Evolutionary conservation across 1,140 invertebrate species (phyloP).

Genomic region (Elysia chlorotica): DNA sequence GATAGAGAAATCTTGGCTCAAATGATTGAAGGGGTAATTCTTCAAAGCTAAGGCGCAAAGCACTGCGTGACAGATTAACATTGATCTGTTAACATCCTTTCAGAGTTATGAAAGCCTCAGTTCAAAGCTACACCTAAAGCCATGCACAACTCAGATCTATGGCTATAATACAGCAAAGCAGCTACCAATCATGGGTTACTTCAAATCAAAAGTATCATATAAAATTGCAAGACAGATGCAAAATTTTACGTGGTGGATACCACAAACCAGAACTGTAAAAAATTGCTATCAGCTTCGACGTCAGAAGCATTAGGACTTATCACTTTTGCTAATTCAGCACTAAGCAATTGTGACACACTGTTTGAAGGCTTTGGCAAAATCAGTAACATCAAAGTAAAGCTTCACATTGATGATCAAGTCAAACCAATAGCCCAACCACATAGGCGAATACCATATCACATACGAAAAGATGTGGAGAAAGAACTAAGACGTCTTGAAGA

Average conservation of each 20-base stretch:
- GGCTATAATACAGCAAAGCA: neutral
- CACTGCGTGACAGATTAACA: neutral
- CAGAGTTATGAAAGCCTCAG: neutral
- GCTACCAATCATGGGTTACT: neutral
- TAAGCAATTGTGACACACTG: too few relatives aligned
- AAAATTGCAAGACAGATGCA: neutral
- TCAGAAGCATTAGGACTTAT: neutral
- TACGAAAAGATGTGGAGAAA: conserved; percentile 12
- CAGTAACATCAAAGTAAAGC: conserved; percentile 8
- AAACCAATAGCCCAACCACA: conserved; percentile 12
- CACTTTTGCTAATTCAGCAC: neutral
- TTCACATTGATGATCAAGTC: conserved; percentile 23
- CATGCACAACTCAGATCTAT: neutral
- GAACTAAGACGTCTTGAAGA: conserved; percentile 12
- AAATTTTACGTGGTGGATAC: conserved; percentile 4
- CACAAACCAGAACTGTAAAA: neutral
- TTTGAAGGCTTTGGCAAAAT: conserved; percentile 9
- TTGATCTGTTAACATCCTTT: neutral
- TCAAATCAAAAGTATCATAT: neutral
- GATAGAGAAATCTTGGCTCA: conserved; percentile 8
- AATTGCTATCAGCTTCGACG: neutral
- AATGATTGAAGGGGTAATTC: neutral
- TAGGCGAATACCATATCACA: conserved; percentile 19
- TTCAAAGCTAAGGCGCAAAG: neutral
- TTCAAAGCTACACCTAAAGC: neutral